Evolutionary conservation across 2,888 invertebrate species (phyloP).

Genomic region (Rotaria macrura): DNA sequence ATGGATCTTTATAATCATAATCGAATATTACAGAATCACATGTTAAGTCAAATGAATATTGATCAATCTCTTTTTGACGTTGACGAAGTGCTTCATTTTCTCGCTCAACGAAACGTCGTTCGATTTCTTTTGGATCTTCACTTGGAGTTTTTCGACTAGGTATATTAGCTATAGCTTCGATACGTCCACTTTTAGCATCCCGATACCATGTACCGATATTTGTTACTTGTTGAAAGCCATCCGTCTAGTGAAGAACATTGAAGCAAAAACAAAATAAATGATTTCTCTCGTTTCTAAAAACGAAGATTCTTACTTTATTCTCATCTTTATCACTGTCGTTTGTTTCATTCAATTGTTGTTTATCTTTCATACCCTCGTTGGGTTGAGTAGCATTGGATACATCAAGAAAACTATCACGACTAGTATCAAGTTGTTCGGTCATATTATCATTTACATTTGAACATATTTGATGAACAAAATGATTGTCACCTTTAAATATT

Average conservation of each 20-base stretch:
- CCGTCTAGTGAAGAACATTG: neutral
- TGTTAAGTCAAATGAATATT: neutral
- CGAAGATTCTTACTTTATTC: neutral
- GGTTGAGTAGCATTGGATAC: neutral
- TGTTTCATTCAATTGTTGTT: neutral
- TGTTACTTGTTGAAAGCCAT: neutral
- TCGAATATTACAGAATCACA: neutral
- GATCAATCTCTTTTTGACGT: neutral
- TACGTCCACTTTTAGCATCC: neutral
- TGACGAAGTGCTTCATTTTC: neutral
- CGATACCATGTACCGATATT: neutral
- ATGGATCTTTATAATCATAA: neutral
- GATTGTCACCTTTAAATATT: neutral
- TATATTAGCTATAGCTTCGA: neutral
- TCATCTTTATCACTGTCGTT: neutral
- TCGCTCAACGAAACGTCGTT: neutral
- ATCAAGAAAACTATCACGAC: neutral
- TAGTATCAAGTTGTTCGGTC: neutral
- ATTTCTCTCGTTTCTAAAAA: neutral
- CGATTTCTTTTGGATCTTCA: neutral
- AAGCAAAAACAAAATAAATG: neutral
- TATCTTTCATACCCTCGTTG: neutral
- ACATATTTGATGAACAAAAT: slow-evolving; percentile 19
- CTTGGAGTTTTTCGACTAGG: neutral
- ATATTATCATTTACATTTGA: neutral